These are phyloP conservation scores for Coregonus suidteri DNA, from an alignment of 2,797 vertebrate species.

Conservation along the genomic window DNA sequence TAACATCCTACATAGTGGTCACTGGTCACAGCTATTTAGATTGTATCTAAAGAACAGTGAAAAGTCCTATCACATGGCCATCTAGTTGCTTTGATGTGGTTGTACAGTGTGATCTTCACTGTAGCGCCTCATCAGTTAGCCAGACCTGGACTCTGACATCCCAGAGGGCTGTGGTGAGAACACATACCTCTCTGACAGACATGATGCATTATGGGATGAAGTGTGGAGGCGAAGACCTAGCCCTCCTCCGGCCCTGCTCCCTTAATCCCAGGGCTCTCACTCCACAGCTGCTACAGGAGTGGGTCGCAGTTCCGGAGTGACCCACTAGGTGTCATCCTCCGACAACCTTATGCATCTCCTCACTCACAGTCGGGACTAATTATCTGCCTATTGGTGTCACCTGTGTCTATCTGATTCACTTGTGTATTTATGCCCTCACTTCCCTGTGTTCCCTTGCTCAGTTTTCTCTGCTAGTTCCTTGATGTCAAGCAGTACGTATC, in stretches of 20 bases:
- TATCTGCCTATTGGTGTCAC: too few relatives aligned
- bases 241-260: not conserved
- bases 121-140: constrained; percentile 27
- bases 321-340: too few relatives aligned
- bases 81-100: not conserved
- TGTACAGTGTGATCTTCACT: not conserved
- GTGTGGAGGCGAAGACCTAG: not conserved
- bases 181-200: constrained; percentile 27
- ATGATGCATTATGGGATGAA: constrained; percentile 16
- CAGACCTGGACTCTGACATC: constrained; percentile 3
- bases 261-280: constrained; percentile 1
- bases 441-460: too few relatives aligned
- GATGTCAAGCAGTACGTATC: too few relatives aligned
- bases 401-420: too few relatives aligned
- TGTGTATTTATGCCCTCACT: too few relatives aligned
- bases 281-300: not conserved
- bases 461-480: too few relatives aligned
- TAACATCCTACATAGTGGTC: not conserved
- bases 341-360: too few relatives aligned
- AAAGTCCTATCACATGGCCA: not conserved
- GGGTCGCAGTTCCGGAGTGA: too few relatives aligned
- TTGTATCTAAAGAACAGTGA: too few relatives aligned
- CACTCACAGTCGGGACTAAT: too few relatives aligned
- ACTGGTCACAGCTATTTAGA: not conserved
- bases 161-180: not conserved